Conservation (phyloP, 2,888 invertebrate species). For the Pemphredon lugubris region DNA sequence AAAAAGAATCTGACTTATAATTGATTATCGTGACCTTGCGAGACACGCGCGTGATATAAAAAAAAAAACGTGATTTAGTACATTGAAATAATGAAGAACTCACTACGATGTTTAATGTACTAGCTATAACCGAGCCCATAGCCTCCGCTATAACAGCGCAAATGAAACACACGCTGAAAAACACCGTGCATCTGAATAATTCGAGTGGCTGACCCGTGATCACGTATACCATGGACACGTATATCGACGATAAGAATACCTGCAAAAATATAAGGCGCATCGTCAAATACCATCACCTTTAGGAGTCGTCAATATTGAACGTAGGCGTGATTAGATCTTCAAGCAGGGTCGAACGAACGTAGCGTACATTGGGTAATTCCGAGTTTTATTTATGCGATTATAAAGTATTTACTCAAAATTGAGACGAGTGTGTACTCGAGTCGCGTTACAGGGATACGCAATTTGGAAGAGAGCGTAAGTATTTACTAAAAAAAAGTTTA, state of each 20-base stretch:
- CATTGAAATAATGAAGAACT: slow-evolving; percentile 77
- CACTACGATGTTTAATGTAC: slow-evolving; percentile 89
- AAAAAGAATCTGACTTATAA: too few relatives aligned
- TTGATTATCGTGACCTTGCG: too few relatives aligned
- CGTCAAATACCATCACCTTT: too few relatives aligned
- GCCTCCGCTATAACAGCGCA: slow-evolving; percentile 90
- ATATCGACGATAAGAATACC: slow-evolving; percentile 85
- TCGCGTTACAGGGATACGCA: background rate
- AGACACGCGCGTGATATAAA: too few relatives aligned
- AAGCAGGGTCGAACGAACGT: too few relatives aligned
- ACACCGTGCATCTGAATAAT: slow-evolving; percentile 85
- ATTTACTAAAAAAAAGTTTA: slow-evolving; percentile 35
- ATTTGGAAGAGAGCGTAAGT: background rate
- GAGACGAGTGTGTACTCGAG: background rate
- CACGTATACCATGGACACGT: slow-evolving; percentile 87
- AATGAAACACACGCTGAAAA: slow-evolving; percentile 87
- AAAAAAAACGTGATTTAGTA: too few relatives aligned
- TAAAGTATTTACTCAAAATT: slow-evolving; percentile 4
- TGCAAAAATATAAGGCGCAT: slow-evolving; percentile 57
- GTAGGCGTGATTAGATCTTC: too few relatives aligned
- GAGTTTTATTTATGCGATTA: background rate
- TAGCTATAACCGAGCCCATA: slow-evolving; percentile 88
- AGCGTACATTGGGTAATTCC: background rate
- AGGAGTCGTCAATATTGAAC: too few relatives aligned
- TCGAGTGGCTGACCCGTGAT: slow-evolving; percentile 91